Base-by-base conservation (phyloP, 2,113 vertebrate genomes). In the Corydoras maculifer region DNA sequence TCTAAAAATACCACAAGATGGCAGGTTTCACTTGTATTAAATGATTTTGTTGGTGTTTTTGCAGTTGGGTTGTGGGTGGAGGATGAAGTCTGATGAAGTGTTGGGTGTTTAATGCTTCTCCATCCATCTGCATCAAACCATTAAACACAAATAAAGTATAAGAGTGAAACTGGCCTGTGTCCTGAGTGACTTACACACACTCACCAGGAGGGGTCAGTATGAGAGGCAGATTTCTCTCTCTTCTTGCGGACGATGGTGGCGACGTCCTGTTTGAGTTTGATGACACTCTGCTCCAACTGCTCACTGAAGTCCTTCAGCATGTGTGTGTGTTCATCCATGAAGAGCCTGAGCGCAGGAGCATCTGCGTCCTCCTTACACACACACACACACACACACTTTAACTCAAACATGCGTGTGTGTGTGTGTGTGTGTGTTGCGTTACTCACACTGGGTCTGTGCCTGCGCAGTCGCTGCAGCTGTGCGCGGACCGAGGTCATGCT, bases 231-330 rank as follows among this genome's bases (percentile, higher is more conserved):
- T 30, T 82, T 81, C 48, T 92, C 93, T 72, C 87, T 86, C 82
- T 92, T 95, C 73, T 88, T 88, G 32, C 90, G 91, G 14, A 94
- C 90, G 13, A 93, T 92, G 63, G 87, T 78, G 0, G 91, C 91
- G 15, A 95, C 90, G 1, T 95, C 91, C 65, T 89, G 90, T 87
- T 95, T 96, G 55, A 96, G 85, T 0, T 84, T 78, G 48, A 86
- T 85, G 70, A 94, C 87, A 31, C 90, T 89, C 65, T 82, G 84
- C 30, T 95, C 93, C 75, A 93, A 79, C 78, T 90, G 88, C 57
- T 94, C 90, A 2, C 89, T 91, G 60, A 94, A 91, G 35, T 91
- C 88, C 72, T 86, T 91, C 68, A 94, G 81, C 82, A 90, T 87
- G 63, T 83, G 82, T 55, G 84, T 82, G 70, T 91, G 92, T 77